Evolutionary conservation across 2,113 vertebrate species (phyloP).

Genomic region (Podilymbus podiceps): DNA sequence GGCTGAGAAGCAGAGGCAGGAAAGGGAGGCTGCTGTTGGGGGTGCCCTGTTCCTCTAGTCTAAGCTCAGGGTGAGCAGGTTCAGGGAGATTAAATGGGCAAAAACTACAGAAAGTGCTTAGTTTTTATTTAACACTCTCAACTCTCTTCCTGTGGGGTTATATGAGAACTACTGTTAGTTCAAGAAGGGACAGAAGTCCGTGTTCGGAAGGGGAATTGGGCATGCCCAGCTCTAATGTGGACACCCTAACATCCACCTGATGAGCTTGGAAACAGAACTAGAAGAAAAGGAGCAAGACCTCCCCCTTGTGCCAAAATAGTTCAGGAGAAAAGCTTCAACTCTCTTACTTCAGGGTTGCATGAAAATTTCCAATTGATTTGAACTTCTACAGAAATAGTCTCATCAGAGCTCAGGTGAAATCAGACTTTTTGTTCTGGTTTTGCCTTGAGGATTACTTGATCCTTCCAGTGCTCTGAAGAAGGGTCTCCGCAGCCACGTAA

Average conservation of each 20-base stretch:
- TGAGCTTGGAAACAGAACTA: background rate
- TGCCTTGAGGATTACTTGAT: background rate
- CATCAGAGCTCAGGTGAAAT: background rate
- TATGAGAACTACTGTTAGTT: background rate
- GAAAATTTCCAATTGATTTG: background rate
- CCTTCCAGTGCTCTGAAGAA: background rate
- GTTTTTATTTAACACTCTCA: background rate
- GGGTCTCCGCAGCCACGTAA: background rate
- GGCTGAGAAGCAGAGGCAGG: background rate
- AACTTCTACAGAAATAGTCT: background rate
- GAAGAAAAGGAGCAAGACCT: constrained; percentile 42
- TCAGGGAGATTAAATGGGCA: background rate
- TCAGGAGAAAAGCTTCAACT: background rate
- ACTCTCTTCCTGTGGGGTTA: background rate
- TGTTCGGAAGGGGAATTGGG: background rate
- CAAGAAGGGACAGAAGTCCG: background rate
- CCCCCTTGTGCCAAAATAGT: constrained; percentile 46
- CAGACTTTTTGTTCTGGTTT: background rate
- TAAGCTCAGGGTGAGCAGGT: background rate
- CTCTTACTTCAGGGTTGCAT: background rate
- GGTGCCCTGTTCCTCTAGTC: background rate
- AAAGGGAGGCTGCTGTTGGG: background rate
- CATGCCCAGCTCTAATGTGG: background rate
- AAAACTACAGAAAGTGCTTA: background rate
- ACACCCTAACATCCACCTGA: background rate